Conservation (phyloP, 1,140 invertebrate species). For the Diabrotica virgifera region DNA sequence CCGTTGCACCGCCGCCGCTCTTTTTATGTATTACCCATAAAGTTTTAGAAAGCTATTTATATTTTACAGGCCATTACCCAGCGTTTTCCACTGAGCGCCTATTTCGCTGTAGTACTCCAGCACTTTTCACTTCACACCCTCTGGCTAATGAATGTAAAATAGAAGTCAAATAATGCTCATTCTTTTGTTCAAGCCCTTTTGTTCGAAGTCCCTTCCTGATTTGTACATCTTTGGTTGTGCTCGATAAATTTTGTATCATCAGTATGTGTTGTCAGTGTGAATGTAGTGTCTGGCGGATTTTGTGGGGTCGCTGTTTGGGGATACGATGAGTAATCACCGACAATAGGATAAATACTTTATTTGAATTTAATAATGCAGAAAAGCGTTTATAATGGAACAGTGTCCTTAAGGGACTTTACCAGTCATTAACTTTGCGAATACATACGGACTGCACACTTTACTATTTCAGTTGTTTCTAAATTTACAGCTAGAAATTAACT, state of each 20-base stretch:
- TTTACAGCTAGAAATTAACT: no score
- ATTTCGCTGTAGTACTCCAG: background rate
- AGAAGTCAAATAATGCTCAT: background rate
- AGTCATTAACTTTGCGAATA: no score
- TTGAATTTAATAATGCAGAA: no score
- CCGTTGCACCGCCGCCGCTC: no score
- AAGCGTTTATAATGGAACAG: no score
- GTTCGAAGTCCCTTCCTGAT: constrained; percentile 1
- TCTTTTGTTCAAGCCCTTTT: background rate
- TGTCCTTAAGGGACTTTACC: no score
- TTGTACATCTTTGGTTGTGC: background rate
- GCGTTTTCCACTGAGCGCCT: background rate
- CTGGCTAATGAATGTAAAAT: constrained; percentile 3
- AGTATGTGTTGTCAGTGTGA: background rate
- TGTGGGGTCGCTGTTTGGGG: background rate
- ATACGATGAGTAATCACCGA: background rate
- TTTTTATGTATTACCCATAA: background rate
- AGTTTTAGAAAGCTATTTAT: background rate
- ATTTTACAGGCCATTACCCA: background rate
- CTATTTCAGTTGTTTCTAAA: no score
- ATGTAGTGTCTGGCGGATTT: background rate
- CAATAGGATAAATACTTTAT: no score
- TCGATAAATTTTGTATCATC: background rate
- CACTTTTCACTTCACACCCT: constrained; percentile 1
- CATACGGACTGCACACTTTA: no score